Base-by-base conservation (phyloP, 2,888 invertebrate genomes). In the Drosophila lutescens region DNA sequence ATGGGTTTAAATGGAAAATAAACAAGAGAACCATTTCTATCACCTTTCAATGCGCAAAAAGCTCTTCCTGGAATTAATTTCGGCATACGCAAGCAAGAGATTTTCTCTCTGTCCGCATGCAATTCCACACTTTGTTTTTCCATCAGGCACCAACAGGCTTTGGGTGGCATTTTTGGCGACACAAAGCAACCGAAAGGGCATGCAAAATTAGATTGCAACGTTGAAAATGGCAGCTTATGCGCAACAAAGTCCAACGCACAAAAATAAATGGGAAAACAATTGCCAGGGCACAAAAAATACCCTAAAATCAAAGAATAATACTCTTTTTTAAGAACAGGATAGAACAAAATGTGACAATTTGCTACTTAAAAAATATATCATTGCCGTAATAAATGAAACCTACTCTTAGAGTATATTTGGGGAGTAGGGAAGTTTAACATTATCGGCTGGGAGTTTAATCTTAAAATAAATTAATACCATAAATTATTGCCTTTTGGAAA, bases 121-220 rank as follows among this genome's bases (percentile, higher is more conserved):
- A 23, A 65, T 40, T 40, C 2, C 26, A 40, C 15, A 66, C 53
- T 43, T 46, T 66, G 66, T 54, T 7, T 23, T 13, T 7, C n/a
- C 43, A 56, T 38, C 26, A 32, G 49, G 36, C 36, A 30, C 34
- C 34, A 41, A 26, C n/a, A 17, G n/a, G 69, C 38, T 59, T 54
- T 54, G 53, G 53, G 41, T 62, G 41, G 34, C 38, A 44, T 32
- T 62, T 66, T n/a, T n/a, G 41, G 30, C 36, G 46, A 59, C 59
- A 65, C 58, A 61, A 59, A 72, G 51, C 38, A 51, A 59, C 38
- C 46, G 7, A 54, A 50, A 60, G 41, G 51, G 38, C 61, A 53
- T 12, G 43, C 50, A 26, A 79, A 77, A 70, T 65, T 51, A 60
- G 72, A 65, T 62, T 77, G 63, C 68, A 73, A 74, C 62, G 68